Evolutionary conservation across 2,888 invertebrate species (phyloP), one percentile per base, ranked within the genome.

Genomic region (Chironomus riparius): DNA sequence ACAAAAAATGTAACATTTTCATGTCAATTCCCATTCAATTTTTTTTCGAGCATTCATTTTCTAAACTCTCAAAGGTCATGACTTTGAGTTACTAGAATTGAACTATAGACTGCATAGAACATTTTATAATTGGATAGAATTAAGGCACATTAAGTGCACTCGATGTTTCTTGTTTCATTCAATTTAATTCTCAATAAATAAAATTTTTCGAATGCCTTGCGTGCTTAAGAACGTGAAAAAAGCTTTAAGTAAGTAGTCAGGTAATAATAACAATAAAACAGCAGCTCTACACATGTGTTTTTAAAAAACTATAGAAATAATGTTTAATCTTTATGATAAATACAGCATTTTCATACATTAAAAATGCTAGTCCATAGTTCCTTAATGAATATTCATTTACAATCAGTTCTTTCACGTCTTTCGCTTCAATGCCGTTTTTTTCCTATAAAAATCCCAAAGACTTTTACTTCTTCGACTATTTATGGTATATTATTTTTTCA

Each of bases 291-390:
- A n/a, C 38, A 50, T 70, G 10, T 50, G n/a, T 38, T 38, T 38
- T 38, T 38, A 10, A 10, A 38, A 38, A 38, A 28, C 4, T 56
- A 56, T 15, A 18, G 18, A 56, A 15, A 56, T 15, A 56, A 15
- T 56, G 56, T 56, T 56, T 56, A 56, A 56, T 56, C 56, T 21
- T 70, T 47, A 47, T 70, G 70, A 70, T 50, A 50, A 48, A 18
- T 48, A 50, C 48, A 56, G 13, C 62, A 47, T 50, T 76, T 71
- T 68, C 76, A 73, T 73, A 38, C 38, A 38, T 38, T 38, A 38
- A 62, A 62, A 56, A 73, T 73, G 73, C 62, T 50, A 38, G 61
- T 62, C 73, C 61, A 73, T 62, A 73, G 73, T 73, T 73, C 73
- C 73, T 73, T 61, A 21, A 73, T 73, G 73, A 73, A 73, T 73